These are phyloP conservation scores for Neolamprologus cancellatus DNA, from an alignment of 2,113 vertebrate genomes.

Conservation along the genomic window DNA sequence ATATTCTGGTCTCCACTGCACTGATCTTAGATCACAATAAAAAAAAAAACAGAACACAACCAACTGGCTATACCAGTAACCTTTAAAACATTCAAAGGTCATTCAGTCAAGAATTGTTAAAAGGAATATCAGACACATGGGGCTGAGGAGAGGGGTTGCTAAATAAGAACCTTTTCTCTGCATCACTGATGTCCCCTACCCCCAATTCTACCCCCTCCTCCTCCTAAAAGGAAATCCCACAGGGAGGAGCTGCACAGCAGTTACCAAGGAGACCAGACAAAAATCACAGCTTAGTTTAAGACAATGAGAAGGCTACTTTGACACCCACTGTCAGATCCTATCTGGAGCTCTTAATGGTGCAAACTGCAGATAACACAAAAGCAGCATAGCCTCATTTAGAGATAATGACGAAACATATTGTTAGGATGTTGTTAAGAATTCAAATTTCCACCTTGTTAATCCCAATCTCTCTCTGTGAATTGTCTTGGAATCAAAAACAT, in stretches of 20 bases:
- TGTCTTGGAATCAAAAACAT: neutral
- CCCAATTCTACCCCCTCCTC: neutral
- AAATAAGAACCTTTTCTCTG: neutral
- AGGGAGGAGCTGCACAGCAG: constrained; percentile 4
- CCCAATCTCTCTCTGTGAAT: neutral
- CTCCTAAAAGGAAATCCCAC: neutral
- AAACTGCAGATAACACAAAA: neutral
- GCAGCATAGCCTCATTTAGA: neutral
- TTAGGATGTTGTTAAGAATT: neutral
- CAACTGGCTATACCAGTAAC: neutral
- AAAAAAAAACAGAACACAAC: neutral
- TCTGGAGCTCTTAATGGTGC: neutral
- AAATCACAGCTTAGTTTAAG: constrained; percentile 11
- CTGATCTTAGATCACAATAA: neutral
- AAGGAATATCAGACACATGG: neutral
- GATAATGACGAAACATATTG: neutral
- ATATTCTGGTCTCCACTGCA: neutral
- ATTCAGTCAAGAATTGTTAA: neutral
- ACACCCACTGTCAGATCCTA: neutral
- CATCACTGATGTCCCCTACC: neutral
- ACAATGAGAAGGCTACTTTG: constrained; percentile 4
- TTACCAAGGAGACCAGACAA: constrained; percentile 39
- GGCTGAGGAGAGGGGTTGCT: neutral
- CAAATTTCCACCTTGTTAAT: neutral
- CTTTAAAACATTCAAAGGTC: neutral